Evolutionary conservation across 1,140 invertebrate species (phyloP).

Genomic region (Tetraneura akinire): DNA sequence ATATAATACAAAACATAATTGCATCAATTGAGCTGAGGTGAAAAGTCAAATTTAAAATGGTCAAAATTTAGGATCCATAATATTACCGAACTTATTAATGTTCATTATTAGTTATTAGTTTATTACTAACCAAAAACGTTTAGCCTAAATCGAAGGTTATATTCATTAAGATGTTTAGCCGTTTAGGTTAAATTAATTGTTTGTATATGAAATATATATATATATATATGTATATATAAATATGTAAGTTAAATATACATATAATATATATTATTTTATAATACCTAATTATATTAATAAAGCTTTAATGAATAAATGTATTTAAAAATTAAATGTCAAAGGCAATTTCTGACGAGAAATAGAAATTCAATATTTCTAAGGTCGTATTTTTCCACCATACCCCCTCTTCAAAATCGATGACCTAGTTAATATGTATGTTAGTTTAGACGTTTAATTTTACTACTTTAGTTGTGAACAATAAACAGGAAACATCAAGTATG

Average conservation of each 20-base stretch:
- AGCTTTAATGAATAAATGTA: no score
- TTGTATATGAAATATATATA: neutral
- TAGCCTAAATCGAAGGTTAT: constrained; percentile 12
- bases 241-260: neutral
- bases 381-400: neutral
- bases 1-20: neutral
- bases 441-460: no score
- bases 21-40: constrained; percentile 9
- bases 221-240: neutral
- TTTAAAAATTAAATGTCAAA: neutral
- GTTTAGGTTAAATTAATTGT: neutral
- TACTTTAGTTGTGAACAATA: no score
- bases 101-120: no score
- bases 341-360: neutral
- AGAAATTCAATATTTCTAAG: constrained; percentile 22
- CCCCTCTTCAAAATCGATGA: constrained; percentile 14
- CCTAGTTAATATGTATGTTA: neutral
- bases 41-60: constrained; percentile 43
- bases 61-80: constrained; percentile 1
- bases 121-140: neutral
- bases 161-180: neutral
- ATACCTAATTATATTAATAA: no score
- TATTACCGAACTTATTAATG: neutral
- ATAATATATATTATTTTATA: neutral
- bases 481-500: neutral